Base-by-base conservation (phyloP, 2,113 vertebrate genomes). In the Xenopus laevis region DNA sequence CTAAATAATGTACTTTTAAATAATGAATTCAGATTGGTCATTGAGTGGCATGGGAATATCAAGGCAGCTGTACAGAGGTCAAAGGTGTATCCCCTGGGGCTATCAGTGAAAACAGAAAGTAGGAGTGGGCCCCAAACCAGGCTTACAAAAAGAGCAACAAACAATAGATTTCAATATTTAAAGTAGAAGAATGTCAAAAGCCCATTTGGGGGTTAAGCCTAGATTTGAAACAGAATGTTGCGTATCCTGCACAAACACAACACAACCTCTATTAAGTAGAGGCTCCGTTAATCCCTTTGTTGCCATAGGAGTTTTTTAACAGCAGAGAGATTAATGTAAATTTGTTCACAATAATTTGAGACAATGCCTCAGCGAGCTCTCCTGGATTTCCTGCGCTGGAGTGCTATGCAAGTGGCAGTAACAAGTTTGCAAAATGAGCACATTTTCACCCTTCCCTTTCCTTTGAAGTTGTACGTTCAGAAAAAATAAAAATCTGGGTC, bases 391-490 rank as follows among this genome's bases (percentile, higher is more conserved):
- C 73, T 63, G 66, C 66, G 21, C 46, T 45, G 17, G n/a, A 76
- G 65, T 21, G 58, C 27, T 63, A 55, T 55, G 53, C 0, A 76
- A 76, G 30, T 63, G 45, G 33, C 4, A 55, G n/a, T 55, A 62
- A 69, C 58, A 63, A 57, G 66, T 76, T 76, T 63, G 23, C 66
- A 63, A 76, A 76, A 76, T 76, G 59, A 69, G 69, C 59, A 69
- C 73, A 68, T 69, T 76, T 69, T 58, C 17, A 21, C 40, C 30
- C 65, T 44, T n/a, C 13, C 2, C 8, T 27, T 62, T 15, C 16
- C 66, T 76, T 76, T 76, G 73, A 76, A 76, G 73, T 63, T 23
- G 15, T 40, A 12, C 44, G 30, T 46, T 63, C n/a, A 68, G 11
- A 50, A 13, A 50, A 50, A 12, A 50, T 69, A 69, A 69, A 9